A percentile compares a stretch with the other conserved stretches of the same genome.
These are phyloP conservation scores for Fabriciana adippe DNA, from an alignment of 2,888 invertebrate species.

Conservation along the genomic window DNA sequence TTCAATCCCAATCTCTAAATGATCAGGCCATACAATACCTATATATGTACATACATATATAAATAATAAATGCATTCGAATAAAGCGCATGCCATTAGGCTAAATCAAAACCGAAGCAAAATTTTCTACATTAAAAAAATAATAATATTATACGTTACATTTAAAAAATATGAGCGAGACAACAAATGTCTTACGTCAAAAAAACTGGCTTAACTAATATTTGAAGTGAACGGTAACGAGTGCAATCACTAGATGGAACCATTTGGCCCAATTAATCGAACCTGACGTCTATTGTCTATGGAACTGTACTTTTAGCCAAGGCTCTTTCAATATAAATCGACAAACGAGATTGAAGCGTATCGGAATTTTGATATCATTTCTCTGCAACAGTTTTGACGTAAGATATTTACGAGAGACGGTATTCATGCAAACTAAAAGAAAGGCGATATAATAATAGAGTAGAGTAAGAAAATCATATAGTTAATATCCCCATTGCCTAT, in stretches of 20 bases:
- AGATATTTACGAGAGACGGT: too few relatives aligned
- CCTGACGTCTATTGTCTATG: too few relatives aligned
- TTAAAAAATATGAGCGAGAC: neutral
- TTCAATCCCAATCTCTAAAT: conserved; percentile 8
- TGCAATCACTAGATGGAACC: too few relatives aligned
- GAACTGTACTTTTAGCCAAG: too few relatives aligned
- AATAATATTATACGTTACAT: neutral
- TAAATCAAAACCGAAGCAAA: conserved; percentile 5
- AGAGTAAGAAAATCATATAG: neutral
- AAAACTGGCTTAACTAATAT: too few relatives aligned
- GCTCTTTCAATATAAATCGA: too few relatives aligned
- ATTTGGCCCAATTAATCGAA: too few relatives aligned
- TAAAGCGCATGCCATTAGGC: conserved; percentile 7
- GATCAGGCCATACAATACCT: neutral
- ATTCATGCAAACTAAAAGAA: neutral
- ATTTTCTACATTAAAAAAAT: neutral
- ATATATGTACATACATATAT: conserved; percentile 8
- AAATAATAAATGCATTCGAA: neutral
- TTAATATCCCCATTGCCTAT: conserved; percentile 7
- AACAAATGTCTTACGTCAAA: conserved; percentile 3
- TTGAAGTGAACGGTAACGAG: too few relatives aligned
- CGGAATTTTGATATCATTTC: too few relatives aligned
- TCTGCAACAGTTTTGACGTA: too few relatives aligned
- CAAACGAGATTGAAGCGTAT: too few relatives aligned
- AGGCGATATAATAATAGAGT: neutral